Evolutionary conservation across 2,888 invertebrate genomes (phyloP), one percentile per base, ranked within the genome.

Genomic region (Cartodere bifasciata): DNA sequence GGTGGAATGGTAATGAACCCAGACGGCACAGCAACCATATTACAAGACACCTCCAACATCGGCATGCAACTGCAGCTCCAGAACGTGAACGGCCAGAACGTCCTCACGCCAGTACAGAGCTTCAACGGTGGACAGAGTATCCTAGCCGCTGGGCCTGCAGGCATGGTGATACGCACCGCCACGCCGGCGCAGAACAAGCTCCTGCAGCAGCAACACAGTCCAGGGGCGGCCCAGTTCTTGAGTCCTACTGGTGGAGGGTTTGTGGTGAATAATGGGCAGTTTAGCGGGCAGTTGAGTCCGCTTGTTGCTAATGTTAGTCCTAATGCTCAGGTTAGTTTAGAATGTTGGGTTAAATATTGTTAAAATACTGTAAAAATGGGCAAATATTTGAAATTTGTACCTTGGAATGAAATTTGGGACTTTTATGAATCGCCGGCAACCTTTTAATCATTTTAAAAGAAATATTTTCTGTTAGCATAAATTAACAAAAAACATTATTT

Each of bases 1-100:
- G n/a, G 81, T 9, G 80, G 85, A 1, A 76, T 86, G 75, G 79
- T 87, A 1, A 81, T 86, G 80, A 76, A 81, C 6, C 75, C 83
- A 0, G 80, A 80, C 47, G 64, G 64, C 3, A 68, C 69, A 3
- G 75, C 84, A 1, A 80, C 84, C 0, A 65, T 86, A 25, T 48
- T 75, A 22, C 80, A 78, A 52, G 80, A 81, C 40, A 68, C 74
- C 12, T 66, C 72, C 0, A 71, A 74, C 21, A 67, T 80, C 45
- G 77, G 78, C 1, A 70, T 79, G 71, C 80, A 79, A 43, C 49
- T 79, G 9, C 84, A 85, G 49, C 65, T 85, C 39, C 84, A 84
- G 49, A 84, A 84, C 37, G 80, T 84, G 1, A 79, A 79, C 47
- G 79, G 79, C 1, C 80, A 80, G 43, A 81, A 79, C 44, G 77